Evolutionary conservation across 2,113 vertebrate genomes (phyloP).

Genomic region (Hippocampus comes): DNA sequence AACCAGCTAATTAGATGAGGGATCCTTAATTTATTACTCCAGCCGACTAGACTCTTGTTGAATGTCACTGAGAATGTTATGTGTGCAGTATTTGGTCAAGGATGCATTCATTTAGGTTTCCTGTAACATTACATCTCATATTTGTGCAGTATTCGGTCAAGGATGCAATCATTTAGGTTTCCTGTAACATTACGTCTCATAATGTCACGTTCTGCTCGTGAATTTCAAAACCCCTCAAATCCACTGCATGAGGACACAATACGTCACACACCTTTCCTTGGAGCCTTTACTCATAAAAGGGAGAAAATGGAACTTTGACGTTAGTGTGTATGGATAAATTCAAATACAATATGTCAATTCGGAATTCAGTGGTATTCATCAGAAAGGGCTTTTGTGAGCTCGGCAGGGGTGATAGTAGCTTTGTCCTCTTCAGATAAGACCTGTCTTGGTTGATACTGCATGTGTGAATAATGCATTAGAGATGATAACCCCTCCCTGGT

Average conservation of each 20-base stretch:
- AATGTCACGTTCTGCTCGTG: conserved; percentile 34
- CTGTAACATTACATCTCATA: conserved; percentile 6
- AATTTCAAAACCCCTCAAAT: conserved; percentile 50
- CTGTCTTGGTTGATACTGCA: conserved; percentile 46
- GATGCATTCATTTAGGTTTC: conserved; percentile 8
- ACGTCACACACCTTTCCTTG: conserved; percentile 3
- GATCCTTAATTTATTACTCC: neutral
- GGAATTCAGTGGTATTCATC: conserved; percentile 11
- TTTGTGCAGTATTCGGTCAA: conserved; percentile 10
- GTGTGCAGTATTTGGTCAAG: conserved; percentile 9
- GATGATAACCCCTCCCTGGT: conserved; percentile 55
- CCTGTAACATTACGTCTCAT: conserved; percentile 28
- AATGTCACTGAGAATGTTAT: conserved; percentile 3
- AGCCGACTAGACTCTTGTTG: conserved; percentile 4
- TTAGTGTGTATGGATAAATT: neutral
- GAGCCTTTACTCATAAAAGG: neutral
- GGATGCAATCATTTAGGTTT: conserved; percentile 8
- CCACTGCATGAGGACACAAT: conserved; percentile 36
- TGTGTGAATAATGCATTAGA: conserved; percentile 65
- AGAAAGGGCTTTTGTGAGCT: conserved; percentile 7
- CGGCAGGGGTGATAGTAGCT: conserved; percentile 30
- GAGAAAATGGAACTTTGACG: neutral
- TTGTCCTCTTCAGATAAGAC: conserved; percentile 48
- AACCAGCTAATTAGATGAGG: neutral
- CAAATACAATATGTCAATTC: neutral